phyloP scores from a whole-genome alignment of 2,113 vertebrate genomes.

The Corythaixoides concolor region DNA sequence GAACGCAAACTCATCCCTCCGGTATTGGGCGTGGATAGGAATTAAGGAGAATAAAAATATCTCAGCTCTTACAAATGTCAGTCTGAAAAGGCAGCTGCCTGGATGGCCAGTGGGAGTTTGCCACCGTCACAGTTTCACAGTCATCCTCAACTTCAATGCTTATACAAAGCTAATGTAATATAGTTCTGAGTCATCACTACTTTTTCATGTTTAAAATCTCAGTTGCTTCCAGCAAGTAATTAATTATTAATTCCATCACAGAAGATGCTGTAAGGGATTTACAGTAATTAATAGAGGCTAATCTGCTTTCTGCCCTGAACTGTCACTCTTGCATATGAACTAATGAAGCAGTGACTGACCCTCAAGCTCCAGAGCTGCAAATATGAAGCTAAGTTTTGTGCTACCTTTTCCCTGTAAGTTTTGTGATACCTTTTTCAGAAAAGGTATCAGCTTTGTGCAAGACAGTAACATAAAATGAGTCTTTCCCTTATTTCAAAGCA shows the following conservation, averaged over 20 bases:
- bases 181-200: slow-evolving; percentile 2
- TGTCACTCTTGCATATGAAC: not conserved
- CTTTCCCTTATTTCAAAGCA: not conserved
- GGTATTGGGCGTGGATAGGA: not conserved
- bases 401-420: not conserved
- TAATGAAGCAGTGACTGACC: not conserved
- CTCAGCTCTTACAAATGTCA: not conserved
- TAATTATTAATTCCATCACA: slow-evolving; percentile 48
- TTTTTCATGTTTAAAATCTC: slow-evolving; percentile 1
- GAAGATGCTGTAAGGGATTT: slow-evolving; percentile 28
- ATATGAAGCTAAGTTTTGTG: not conserved
- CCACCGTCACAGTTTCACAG: not conserved
- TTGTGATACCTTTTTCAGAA: not conserved
- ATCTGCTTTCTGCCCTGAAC: slow-evolving; percentile 22
- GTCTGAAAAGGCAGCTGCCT: not conserved
- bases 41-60: slow-evolving; percentile 1
- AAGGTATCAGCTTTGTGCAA: not conserved
- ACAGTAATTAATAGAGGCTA: slow-evolving; percentile 37
- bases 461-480: not conserved
- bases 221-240: slow-evolving; percentile 10
- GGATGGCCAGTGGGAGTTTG: not conserved
- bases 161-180: not conserved
- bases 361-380: not conserved
- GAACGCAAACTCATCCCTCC: not conserved
- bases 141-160: not conserved